phyloP scores from a whole-genome alignment of 2,797 vertebrate genomes.

The Buceros bicornis region DNA sequence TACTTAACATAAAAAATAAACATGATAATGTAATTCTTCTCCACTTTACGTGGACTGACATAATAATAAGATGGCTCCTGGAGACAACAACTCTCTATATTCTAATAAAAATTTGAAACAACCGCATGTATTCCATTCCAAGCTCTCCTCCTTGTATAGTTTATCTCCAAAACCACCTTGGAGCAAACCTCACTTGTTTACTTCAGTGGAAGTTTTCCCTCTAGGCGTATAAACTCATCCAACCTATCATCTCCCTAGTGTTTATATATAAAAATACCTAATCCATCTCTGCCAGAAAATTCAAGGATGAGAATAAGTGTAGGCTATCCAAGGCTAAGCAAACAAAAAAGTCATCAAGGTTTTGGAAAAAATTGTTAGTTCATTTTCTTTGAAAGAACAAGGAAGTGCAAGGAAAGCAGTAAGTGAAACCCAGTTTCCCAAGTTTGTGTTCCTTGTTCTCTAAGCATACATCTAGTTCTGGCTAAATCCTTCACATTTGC shows the following conservation, averaged over 20 bases:
- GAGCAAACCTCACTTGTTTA: constrained; percentile 48
- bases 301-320: constrained; percentile 3
- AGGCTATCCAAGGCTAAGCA: constrained; percentile 22
- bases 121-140: constrained; percentile 5
- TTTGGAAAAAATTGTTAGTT: constrained; percentile 8
- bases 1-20: neutral
- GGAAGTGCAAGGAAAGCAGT: neutral
- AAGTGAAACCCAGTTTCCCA: neutral
- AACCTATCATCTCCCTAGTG: constrained; percentile 16
- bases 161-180: constrained; percentile 59
- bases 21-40: constrained; percentile 4
- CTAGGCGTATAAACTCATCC: constrained; percentile 38
- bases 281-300: constrained; percentile 37
- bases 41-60: constrained; percentile 24
- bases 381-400: constrained; percentile 5
- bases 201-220: constrained; percentile 56
- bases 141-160: neutral
- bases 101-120: constrained; percentile 39
- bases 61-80: neutral
- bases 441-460: neutral
- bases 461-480: neutral
- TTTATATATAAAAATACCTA: constrained; percentile 65
- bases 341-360: constrained; percentile 1
- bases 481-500: neutral
- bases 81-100: neutral